Evolutionary conservation across 2,113 vertebrate species (phyloP).

Genomic region (Tangachromis dhanisi): DNA sequence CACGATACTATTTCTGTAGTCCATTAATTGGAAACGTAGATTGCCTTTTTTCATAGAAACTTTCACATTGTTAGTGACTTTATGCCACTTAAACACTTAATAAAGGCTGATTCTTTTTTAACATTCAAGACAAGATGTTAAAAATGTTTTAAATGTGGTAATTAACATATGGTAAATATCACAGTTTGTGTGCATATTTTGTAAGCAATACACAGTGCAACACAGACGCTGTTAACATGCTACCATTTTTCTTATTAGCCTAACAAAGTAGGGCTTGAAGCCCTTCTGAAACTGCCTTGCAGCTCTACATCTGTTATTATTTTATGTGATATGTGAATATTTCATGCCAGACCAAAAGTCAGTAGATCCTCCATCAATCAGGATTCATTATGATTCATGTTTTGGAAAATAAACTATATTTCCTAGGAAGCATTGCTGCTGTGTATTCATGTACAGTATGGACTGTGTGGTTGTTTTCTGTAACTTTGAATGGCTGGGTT

Average conservation of each 20-base stretch:
- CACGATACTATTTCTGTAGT: not conserved
- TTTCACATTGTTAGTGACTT: not conserved
- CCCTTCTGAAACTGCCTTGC: not conserved
- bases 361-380: not conserved
- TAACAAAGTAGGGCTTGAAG: not conserved
- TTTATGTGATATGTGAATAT: not conserved
- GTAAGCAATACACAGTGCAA: not conserved
- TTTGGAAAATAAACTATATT: not conserved
- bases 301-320: not conserved
- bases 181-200: not conserved
- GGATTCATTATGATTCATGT: not conserved
- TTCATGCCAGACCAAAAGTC: not conserved
- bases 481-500: not conserved
- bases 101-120: not conserved
- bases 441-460: not conserved
- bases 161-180: not conserved
- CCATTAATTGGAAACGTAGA: not conserved
- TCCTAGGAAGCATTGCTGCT: too few relatives aligned
- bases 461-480: not conserved
- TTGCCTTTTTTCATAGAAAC: rapidly evolving
- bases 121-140: not conserved
- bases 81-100: not conserved
- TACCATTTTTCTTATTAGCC: not conserved
- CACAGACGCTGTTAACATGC: not conserved
- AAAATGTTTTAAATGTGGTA: not conserved